These are phyloP conservation scores for Balaenoptera acutorostrata DNA, from an alignment of 2,113 vertebrate species.

Conservation along the genomic window DNA sequence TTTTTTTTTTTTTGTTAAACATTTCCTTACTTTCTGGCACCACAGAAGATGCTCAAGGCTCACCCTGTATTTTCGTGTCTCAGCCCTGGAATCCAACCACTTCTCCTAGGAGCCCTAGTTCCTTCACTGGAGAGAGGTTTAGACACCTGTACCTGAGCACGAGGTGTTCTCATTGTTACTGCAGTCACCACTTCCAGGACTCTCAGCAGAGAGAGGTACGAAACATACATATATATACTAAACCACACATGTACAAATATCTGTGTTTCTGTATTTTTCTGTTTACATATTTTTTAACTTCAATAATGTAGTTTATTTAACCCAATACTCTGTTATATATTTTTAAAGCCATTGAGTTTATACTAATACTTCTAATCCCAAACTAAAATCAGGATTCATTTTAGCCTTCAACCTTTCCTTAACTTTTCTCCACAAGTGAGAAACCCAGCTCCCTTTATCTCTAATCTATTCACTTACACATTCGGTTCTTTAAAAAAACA, in stretches of 20 bases:
- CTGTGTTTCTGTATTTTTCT: background rate
- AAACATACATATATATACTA: background rate
- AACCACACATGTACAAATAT: background rate
- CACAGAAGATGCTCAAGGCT: background rate
- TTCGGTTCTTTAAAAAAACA: background rate
- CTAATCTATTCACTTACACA: background rate
- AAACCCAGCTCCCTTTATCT: background rate
- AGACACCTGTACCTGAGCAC: background rate
- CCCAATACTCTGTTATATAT: background rate
- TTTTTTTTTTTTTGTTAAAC: background rate
- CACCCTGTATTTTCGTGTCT: background rate
- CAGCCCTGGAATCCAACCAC: background rate
- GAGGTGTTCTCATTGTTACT: background rate
- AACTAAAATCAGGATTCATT: background rate
- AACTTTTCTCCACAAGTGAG: background rate
- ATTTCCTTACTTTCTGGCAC: background rate
- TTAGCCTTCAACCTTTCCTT: background rate
- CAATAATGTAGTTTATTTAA: no score
- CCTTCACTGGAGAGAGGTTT: background rate
- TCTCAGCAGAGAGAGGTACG: background rate
- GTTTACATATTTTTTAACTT: background rate
- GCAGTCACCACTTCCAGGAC: background rate
- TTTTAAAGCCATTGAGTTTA: constrained; percentile 20
- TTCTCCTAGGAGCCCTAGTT: background rate
- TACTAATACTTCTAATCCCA: background rate